phyloP scores from a whole-genome alignment of 2,888 invertebrate genomes.

The Crepidodera aurea region DNA sequence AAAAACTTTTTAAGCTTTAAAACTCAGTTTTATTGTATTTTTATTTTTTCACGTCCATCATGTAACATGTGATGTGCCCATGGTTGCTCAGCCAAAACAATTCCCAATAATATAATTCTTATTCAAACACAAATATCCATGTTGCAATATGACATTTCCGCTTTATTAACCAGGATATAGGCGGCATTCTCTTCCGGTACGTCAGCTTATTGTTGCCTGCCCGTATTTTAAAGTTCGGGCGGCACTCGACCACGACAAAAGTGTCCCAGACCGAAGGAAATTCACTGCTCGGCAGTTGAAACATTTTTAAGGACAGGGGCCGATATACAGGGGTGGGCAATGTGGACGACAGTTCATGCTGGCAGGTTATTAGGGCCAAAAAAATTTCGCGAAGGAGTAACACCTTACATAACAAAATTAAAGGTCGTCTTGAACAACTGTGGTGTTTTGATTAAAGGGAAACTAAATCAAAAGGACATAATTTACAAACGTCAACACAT shows the following conservation, averaged over 20 bases:
- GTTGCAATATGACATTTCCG: conserved; percentile 59
- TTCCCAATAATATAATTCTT: conserved; percentile 38
- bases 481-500: too few relatives aligned
- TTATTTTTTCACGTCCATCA: conserved; percentile 13
- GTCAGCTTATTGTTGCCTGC: conserved; percentile 42
- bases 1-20: neutral
- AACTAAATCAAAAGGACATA: too few relatives aligned
- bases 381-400: too few relatives aligned
- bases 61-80: conserved; percentile 24
- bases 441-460: too few relatives aligned
- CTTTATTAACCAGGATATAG: conserved; percentile 60
- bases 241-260: conserved; percentile 29
- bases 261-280: conserved; percentile 20
- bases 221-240: conserved; percentile 34
- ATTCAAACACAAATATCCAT: conserved; percentile 44
- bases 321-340: too few relatives aligned
- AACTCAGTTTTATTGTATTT: neutral
- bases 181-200: conserved; percentile 57
- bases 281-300: neutral
- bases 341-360: too few relatives aligned
- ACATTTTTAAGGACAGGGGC: too few relatives aligned
- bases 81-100: conserved; percentile 31
- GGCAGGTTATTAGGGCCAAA: too few relatives aligned
- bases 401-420: too few relatives aligned
- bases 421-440: too few relatives aligned